Evolutionary conservation across 2,797 vertebrate species (phyloP), one percentile per base, ranked within the genome.

Genomic region (Picus viridis): DNA sequence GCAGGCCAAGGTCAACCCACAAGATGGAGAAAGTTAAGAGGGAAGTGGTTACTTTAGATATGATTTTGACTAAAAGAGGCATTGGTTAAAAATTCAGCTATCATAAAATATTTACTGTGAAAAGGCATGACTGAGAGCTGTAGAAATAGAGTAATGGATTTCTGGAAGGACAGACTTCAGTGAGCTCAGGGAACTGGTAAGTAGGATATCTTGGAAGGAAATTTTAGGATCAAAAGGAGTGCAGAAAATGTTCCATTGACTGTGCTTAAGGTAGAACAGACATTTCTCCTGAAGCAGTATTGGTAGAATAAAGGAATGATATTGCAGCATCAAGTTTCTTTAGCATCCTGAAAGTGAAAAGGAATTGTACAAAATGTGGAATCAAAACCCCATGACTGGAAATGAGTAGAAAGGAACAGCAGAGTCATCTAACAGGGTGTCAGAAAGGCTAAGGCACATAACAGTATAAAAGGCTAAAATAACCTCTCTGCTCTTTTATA

Each of bases 261-360:
- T 58, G 14, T 62, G 16, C 32, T 69, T 86, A 78, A 72, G 16
- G 36, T 64, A 77, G 53, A 85, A 73, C 7, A 85, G 19, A 94
- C 73, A 77, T 78, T 64, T 90, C 47, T 81, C 12, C 15, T 41
- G 17, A 90, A 64, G 59, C 2, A 71, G 16, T 56, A 58, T 41
- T 6, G 51, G 9, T 34, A 71, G 32, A 73, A 85, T 43, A 91
- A 80, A 83, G 11, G 13, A 80, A 77, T 70, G 73, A 74, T 41
- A 83, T 9, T 15, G 8, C 17, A 78, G 27, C 8, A 68, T n/a
- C n/a, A 43, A n/a, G 32, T 88, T 89, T 72, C 68, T 91, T 73
- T 78, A 78, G 51, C 49, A 71, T 51, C 26, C 41, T 81, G 51
- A 83, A 83, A 93, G 20, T 88, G 43, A 69, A 93, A 88, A 81